phyloP scores from a whole-genome alignment of 2,888 invertebrate species.

The Athalia rosae region DNA sequence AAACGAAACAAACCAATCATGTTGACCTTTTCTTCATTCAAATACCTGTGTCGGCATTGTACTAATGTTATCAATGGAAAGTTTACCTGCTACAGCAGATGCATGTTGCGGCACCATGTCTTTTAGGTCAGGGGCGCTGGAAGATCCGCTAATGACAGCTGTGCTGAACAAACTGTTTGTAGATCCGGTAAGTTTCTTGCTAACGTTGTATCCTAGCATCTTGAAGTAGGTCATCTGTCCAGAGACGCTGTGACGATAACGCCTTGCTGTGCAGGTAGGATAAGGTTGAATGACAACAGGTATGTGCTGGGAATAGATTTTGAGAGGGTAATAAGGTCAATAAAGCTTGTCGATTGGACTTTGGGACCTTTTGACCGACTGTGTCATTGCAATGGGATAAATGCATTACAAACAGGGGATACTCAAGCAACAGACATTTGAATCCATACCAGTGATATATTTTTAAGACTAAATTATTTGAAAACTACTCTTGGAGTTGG shows the following conservation, averaged over 20 bases:
- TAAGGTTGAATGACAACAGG: constrained; percentile 72
- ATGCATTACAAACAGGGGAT: constrained; percentile 20
- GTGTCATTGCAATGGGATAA: constrained; percentile 19
- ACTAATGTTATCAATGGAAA: not conserved
- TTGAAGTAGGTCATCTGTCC: constrained; percentile 96
- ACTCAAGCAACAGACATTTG: constrained; percentile 5
- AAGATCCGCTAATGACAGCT: constrained; percentile 96
- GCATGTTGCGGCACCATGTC: constrained; percentile 89
- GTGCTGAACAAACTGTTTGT: constrained; percentile 95
- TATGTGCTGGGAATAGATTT: constrained; percentile 70
- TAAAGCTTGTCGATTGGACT: constrained; percentile 62
- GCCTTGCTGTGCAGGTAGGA: constrained; percentile 79
- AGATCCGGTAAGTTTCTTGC: constrained; percentile 81
- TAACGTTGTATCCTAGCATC: constrained; percentile 88
- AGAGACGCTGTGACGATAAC: constrained; percentile 96
- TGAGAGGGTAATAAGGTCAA: not conserved
- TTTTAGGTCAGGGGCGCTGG: constrained; percentile 92
- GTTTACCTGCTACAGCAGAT: constrained; percentile 83
- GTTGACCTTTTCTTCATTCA: constrained; percentile 2
- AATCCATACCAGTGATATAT: not conserved
- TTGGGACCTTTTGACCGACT: constrained; percentile 24
- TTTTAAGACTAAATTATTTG: too few relatives aligned
- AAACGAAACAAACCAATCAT: constrained; percentile 30
- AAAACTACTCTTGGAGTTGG: too few relatives aligned
- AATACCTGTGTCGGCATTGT: not conserved